Evolutionary conservation across 2,113 vertebrate genomes (phyloP).

Genomic region (Crotalus tigris): DNA sequence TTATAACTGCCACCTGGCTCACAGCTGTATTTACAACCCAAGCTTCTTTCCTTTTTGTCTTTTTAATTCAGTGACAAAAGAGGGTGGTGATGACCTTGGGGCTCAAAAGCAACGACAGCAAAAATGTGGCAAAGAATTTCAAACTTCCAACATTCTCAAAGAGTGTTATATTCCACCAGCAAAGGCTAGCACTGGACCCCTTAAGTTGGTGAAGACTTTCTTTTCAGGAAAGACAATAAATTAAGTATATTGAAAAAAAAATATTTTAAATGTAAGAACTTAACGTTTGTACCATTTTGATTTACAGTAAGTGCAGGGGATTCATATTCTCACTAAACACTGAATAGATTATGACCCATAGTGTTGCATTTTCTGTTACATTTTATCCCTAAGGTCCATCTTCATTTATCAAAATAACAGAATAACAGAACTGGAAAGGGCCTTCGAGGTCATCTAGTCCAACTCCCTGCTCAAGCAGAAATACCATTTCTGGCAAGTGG

Average conservation of each 20-base stretch:
- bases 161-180: rapidly evolving
- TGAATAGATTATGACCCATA: neutral
- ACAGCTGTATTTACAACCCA: neutral
- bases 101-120: neutral
- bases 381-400: neutral
- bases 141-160: neutral
- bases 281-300: neutral
- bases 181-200: neutral
- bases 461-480: neutral
- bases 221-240: neutral
- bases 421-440: neutral
- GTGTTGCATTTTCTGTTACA: neutral
- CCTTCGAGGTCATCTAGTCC: neutral
- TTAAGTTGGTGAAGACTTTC: neutral
- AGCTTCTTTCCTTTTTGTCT: neutral
- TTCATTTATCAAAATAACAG: neutral
- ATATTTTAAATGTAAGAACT: neutral
- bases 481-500: neutral
- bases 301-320: neutral
- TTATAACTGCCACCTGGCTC: rapidly evolving
- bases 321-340: neutral
- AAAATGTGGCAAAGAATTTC: neutral
- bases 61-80: neutral
- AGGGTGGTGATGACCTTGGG: neutral
- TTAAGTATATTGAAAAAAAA: neutral